Evolutionary conservation across 2,888 invertebrate species (phyloP), one percentile per base, ranked within the genome.

Genomic region (Hypomecis atomaria): DNA sequence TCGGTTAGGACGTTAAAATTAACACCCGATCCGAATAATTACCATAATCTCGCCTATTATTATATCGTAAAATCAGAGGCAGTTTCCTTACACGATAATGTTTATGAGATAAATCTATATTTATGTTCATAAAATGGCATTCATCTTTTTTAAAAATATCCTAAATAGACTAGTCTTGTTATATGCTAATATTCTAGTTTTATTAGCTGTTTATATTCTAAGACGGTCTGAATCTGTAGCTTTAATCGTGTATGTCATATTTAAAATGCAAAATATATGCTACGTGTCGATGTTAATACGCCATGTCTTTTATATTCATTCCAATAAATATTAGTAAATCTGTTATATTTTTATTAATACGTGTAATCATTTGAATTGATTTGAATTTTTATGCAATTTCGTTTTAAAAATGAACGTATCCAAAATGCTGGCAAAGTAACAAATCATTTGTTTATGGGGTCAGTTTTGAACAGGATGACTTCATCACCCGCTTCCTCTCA

Each of bases 1-100:
- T 70, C 76, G 70, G 82, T 84, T 79, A 81, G 77, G 70, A 72
- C 77, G 73, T 77, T 78, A 78, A n/a, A 84, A 84, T 82, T 82
- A 85, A 83, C 86, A 84, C 84, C 78, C 79, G 76, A 79, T 84
- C 56, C 54, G 48, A 37, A 61, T 57, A 61, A 65, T 52, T 52
- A 53, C 56, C 37, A 23, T 37, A 45, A 23, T 37, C 37, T n/a
- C 44, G 53, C 45, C 56, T 56, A 62, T 66, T 59, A 66, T 40
- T 49, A 60, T 59, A 62, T 59, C 58, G 47, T 66, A 54, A 66
- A 66, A 56, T 50, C 58, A 55, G 6, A 59, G 45, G 59, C 58
- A 57, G 60, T 67, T 67, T 63, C 63, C 59, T 60, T 59, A 63
- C 55, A 53, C 50, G 52, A 49, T 44, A 40, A 59, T 49, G 38